A percentile compares a stretch with the other conserved stretches of the same genome.
phyloP scores from a whole-genome alignment of 2,888 invertebrate species.

The Drosophila koepferae region DNA sequence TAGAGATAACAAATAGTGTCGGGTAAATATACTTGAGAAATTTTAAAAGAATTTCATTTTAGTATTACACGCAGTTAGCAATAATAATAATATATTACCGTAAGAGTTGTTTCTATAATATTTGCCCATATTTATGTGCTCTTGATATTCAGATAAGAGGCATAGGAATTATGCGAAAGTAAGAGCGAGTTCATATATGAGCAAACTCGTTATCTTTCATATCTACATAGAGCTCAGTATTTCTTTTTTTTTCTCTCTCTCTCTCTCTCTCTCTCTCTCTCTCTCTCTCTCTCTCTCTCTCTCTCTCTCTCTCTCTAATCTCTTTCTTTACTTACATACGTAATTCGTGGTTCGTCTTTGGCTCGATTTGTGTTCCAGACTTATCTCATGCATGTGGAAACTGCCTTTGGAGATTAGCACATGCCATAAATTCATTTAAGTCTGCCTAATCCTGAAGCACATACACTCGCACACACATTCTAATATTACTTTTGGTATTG shows the following conservation, averaged over 20 bases:
- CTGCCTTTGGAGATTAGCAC: conserved; percentile 60
- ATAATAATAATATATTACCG: no score
- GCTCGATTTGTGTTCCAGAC: conserved; percentile 15
- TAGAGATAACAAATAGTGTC: neutral
- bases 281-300: no score
- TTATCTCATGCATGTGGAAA: conserved; percentile 40
- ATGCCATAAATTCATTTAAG: conserved; percentile 76
- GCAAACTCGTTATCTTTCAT: conserved; percentile 6
- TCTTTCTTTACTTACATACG: conserved; percentile 17
- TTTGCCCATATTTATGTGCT: neutral
- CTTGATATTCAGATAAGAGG: neutral
- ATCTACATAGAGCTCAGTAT: neutral
- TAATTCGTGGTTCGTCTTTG: conserved; percentile 18
- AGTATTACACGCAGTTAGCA: no score
- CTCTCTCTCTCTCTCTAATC: conserved; percentile 5
- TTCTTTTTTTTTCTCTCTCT: no score
- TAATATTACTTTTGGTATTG: conserved; percentile 46
- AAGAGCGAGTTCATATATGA: neutral
- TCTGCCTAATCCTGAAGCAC: conserved; percentile 61
- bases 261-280: neutral
- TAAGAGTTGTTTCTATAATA: no score
- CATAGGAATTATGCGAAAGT: neutral
- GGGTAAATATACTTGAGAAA: neutral
- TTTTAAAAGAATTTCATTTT: no score
- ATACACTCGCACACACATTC: conserved; percentile 32